Base-by-base conservation (phyloP, 1,140 invertebrate genomes). In the Drosophila tsacasi region DNA sequence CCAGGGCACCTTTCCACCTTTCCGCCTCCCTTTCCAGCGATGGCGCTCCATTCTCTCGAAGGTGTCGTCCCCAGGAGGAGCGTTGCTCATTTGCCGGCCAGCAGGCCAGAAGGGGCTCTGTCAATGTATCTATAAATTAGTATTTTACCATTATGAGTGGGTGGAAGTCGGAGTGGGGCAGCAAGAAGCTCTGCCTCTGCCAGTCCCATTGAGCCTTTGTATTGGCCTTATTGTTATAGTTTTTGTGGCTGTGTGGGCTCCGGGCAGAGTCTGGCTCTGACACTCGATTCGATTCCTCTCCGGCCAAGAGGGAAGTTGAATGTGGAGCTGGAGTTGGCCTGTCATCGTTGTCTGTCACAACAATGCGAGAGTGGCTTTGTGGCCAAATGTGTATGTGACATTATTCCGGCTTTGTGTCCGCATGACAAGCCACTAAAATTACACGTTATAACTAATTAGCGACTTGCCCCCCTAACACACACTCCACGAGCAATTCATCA, bases 81-180 rank as follows among this genome's bases (percentile, higher is more conserved):
- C 40, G 76, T 78, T 87, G 84, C 78, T 83, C 84, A 87, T 89
- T 87, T 87, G 84, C 80, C 69, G 84, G 52, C 72, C 80, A 69
- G 55, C 59, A 37, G 84, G 40, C 72, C 80, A 75, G 49, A 66
- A 44, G 59, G 83, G 75, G 75, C 71, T 23, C 74, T 87, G 84
- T 87, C 84, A 84, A 87, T 87, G 84, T 87, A 87, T 87, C 84
- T 87, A 87, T 87, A 87, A 89, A 87, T 87, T 87, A 87, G 84
- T 87, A 89, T 87, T 87, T 87, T 89, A 87, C 68, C 84, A 87
- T 79, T 86, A 86, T 86, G 76, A 86, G 83, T 86, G 83, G 74
- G 75, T 52, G 59, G 68, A 15, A 44, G 58, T 49, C 35, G 50
- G 60, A n/a, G 32, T 15, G 19, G 32, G 49, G 63, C 19, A 21